These are phyloP conservation scores for Horisme vitalbata DNA, from an alignment of 2,888 invertebrate species.

Conservation along the genomic window DNA sequence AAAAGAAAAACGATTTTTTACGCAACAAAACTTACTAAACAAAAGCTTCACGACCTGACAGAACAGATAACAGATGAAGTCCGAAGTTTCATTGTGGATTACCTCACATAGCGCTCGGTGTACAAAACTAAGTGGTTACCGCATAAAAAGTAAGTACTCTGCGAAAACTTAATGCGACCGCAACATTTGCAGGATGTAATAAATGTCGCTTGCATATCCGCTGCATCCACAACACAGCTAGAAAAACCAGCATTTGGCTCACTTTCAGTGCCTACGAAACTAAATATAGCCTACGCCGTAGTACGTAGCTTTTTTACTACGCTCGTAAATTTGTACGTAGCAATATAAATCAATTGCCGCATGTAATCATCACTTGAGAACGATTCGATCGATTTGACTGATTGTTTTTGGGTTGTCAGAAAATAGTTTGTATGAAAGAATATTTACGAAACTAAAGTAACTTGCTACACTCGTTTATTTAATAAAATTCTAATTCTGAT, in stretches of 20 bases:
- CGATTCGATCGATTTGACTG: no score
- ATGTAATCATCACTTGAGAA: no score
- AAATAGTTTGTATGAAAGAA: no score
- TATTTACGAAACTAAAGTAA: no score
- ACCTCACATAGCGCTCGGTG: slow-evolving; percentile 13
- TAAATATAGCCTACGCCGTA: slow-evolving; percentile 15
- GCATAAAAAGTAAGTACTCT: slow-evolving; percentile 32
- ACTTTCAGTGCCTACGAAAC: slow-evolving; percentile 9
- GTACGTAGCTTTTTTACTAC: slow-evolving; percentile 3
- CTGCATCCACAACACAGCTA: slow-evolving; percentile 33
- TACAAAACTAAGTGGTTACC: slow-evolving; percentile 23
- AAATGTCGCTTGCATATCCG: slow-evolving; percentile 53
- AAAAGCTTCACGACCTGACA: background rate
- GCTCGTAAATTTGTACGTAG: background rate
- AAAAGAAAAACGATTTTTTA: background rate
- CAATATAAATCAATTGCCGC: no score
- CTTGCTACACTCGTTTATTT: no score
- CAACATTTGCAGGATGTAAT: slow-evolving; percentile 51
- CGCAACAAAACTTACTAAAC: background rate
- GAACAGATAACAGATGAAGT: slow-evolving; percentile 12
- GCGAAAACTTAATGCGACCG: slow-evolving; percentile 48
- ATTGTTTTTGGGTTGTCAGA: no score
- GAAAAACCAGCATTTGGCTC: slow-evolving; percentile 23
- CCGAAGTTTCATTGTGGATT: slow-evolving; percentile 8
- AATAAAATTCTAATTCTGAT: no score